Conservation (phyloP, 2,797 vertebrate genomes). For the Ctenochaetus hawaiiensis region DNA sequence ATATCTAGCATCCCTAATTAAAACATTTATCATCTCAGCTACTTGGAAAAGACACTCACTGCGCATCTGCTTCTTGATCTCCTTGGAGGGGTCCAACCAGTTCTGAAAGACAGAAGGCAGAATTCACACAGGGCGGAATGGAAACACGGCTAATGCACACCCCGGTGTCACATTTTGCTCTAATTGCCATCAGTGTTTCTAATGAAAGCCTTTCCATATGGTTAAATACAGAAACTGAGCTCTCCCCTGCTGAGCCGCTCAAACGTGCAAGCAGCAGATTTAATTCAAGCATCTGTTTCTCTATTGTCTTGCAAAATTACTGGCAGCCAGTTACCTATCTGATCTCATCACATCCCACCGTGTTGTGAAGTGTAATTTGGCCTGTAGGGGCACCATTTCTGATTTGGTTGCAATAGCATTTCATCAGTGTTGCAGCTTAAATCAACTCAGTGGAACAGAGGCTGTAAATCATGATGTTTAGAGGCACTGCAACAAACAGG, state of each 20-base stretch:
- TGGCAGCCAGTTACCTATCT: conserved; percentile 46
- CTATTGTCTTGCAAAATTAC: conserved; percentile 44
- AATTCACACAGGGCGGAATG: conserved; percentile 60
- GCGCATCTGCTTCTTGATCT: conserved; percentile 99
- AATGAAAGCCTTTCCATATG: conserved; percentile 76
- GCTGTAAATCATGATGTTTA: conserved; percentile 41
- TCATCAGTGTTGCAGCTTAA: conserved; percentile 10
- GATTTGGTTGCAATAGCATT: conserved; percentile 18
- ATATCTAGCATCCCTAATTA: neutral
- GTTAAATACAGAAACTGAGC: conserved; percentile 62
- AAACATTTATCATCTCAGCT: conserved; percentile 34
- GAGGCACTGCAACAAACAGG: conserved; percentile 14
- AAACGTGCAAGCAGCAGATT: conserved; percentile 42
- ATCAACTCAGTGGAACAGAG: conserved; percentile 17
- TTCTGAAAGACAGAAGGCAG: conserved; percentile 89
- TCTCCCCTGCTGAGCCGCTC: conserved; percentile 54
- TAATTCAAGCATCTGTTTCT: conserved; percentile 68
- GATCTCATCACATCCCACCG: conserved; percentile 35
- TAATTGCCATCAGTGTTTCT: conserved; percentile 70
- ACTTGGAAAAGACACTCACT: conserved; percentile 87
- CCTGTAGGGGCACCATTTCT: conserved; percentile 36
- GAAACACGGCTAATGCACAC: conserved; percentile 51
- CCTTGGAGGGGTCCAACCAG: conserved; percentile 98
- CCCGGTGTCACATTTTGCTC: conserved; percentile 59
- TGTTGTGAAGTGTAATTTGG: conserved; percentile 30